Base-by-base conservation (phyloP, 2,888 invertebrate genomes). In the Pristionchus exspectatus region DNA sequence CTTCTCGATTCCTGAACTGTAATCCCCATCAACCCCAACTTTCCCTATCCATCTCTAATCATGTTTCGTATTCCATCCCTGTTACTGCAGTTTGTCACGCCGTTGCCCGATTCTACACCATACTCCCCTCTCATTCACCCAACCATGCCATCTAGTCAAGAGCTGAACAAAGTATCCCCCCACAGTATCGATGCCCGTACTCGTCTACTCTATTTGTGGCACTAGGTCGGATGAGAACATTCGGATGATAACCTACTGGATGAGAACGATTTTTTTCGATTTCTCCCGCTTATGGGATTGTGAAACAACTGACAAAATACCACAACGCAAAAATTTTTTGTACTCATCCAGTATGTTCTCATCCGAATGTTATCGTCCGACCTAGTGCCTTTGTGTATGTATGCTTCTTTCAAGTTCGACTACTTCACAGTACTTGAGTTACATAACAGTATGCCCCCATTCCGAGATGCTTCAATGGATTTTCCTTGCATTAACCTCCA, bases 111-210 rank as follows among this genome's bases (percentile, higher is more conserved):
- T 81, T 81, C 81, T 85, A 59, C 44, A 50, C 59, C 59, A 4
- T 21, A 27, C 7, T 33, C 50, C 14, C 27, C 38, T 3, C 38
- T 7, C 27, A 12, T n/a, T 81, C 54, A 56, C 59, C 21, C 33
- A 16, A 24, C 81, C 50, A 54, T 59, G 84, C 84, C 84, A 85
- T 85, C 84, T 85, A 85, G 84, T 85, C 84, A 33, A 83, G 50
- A 85, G 56, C 50, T 27, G 81, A 50, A 81, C 81, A 81, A 81
- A 81, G 81, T 81, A 81, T n/a, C 38, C 21, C 66, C 24, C 66
- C 18, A 24, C 24, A 24, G 12, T 24, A 12, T 54, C 18, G 33
- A 30, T 83, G 5, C 27, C n/a, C n/a, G 50, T 83, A 16, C 18
- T 27, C 44, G 44, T 50, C n/a, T n/a, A n/a, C n/a, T n/a, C n/a